phyloP scores from a whole-genome alignment of 1,140 invertebrate genomes.

The Helicoverpa zea region DNA sequence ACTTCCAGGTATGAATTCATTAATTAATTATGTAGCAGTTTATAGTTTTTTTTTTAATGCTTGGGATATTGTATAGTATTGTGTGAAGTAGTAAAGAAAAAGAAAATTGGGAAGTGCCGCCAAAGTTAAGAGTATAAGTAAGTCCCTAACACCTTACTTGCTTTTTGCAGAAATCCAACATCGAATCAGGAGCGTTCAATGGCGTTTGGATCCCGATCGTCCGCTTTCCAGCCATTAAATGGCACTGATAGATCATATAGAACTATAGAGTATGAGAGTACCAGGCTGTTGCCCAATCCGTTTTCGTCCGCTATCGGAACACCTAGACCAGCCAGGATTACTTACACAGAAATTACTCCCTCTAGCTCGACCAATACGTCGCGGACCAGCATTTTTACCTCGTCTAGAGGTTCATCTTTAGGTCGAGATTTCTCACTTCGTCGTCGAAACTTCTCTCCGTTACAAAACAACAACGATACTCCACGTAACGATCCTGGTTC shows the following conservation, averaged over 20 bases:
- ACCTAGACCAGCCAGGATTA: conserved; percentile 56
- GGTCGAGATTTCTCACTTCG: conserved; percentile 61
- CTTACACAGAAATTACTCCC: conserved; percentile 57
- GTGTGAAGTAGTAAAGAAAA: too few relatives aligned
- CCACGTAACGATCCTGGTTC: not conserved
- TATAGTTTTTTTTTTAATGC: not conserved
- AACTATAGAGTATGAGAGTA: conserved; percentile 66
- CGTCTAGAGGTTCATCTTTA: conserved; percentile 61
- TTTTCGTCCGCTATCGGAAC: conserved; percentile 70
- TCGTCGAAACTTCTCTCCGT: conserved; percentile 57
- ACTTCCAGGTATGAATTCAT: conserved; percentile 61
- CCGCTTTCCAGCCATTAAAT: conserved; percentile 78
- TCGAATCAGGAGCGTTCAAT: conserved; percentile 61
- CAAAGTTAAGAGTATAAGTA: too few relatives aligned
- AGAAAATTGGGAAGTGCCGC: too few relatives aligned
- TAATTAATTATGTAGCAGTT: not conserved
- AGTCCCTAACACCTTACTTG: not conserved
- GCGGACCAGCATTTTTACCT: conserved; percentile 75
- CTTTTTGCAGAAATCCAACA: conserved; percentile 63
- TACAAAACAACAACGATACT: conserved; percentile 36
- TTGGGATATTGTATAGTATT: too few relatives aligned
- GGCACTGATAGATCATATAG: conserved; percentile 68
- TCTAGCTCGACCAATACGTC: conserved; percentile 66
- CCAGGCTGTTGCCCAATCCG: conserved; percentile 77
- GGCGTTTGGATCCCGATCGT: conserved; percentile 73